phyloP scores from a whole-genome alignment of 2,797 vertebrate genomes.

The Microchirus variegatus region DNA sequence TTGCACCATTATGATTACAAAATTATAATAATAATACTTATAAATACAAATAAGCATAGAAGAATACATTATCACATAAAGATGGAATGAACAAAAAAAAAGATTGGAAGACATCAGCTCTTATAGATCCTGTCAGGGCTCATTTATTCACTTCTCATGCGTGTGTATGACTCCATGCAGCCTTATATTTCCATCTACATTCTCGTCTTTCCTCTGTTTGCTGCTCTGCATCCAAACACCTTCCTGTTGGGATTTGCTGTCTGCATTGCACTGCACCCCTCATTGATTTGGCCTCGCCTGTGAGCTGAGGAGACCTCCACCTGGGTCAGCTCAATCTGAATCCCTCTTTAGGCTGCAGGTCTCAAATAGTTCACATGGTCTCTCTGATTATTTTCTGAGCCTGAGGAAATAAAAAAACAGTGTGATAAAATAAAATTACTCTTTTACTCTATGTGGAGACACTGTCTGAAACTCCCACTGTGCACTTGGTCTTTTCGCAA shows the following conservation, averaged over 20 bases:
- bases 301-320: constrained; percentile 57
- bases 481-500: constrained; percentile 29
- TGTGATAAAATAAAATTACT: constrained; percentile 39
- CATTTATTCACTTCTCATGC: constrained; percentile 63
- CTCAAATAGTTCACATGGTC: constrained; percentile 52
- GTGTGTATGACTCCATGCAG: constrained; percentile 45
- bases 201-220: constrained; percentile 51
- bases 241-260: constrained; percentile 55
- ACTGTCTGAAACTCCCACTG: constrained; percentile 30
- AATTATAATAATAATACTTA: too few relatives aligned
- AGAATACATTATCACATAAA: constrained; percentile 4
- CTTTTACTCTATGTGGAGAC: constrained; percentile 24
- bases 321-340: constrained; percentile 58
- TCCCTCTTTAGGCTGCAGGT: constrained; percentile 50
- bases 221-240: constrained; percentile 66
- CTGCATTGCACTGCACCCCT: constrained; percentile 57
- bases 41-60: not conserved
- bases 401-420: constrained; percentile 44
- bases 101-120: constrained; percentile 34
- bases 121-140: constrained; percentile 57
- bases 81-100: constrained; percentile 22
- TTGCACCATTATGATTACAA: too few relatives aligned
- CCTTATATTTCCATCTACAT: constrained; percentile 63
- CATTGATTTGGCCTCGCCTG: constrained; percentile 67
- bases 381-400: constrained; percentile 50